Conservation (phyloP, 2,888 invertebrate species). For the Chrysolina americana region DNA sequence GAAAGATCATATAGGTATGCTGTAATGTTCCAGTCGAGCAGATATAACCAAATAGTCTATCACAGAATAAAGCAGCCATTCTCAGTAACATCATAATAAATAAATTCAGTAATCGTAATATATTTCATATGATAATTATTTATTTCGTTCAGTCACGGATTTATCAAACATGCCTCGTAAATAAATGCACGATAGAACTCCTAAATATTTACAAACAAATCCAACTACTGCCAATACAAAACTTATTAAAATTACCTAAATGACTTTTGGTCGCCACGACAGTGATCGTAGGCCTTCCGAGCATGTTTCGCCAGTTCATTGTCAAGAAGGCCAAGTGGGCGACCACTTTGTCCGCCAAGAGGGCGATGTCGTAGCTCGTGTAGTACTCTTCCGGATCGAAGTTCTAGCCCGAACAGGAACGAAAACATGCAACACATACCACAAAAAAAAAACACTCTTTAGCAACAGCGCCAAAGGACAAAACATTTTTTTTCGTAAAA, state of each 20-base stretch:
- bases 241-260: slow-evolving; percentile 77
- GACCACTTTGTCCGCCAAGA: slow-evolving; percentile 94
- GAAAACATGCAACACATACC: slow-evolving; percentile 44
- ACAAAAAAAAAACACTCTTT: slow-evolving; percentile 22
- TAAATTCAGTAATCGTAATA: no score
- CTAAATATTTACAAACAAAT: no score
- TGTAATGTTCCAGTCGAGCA: no score
- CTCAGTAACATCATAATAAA: no score
- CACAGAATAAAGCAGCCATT: no score
- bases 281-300: slow-evolving; percentile 95
- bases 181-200: no score
- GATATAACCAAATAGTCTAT: no score
- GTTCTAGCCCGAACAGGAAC: slow-evolving; percentile 74
- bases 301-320: slow-evolving; percentile 97
- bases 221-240: neutral
- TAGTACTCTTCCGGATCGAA: slow-evolving; percentile 96
- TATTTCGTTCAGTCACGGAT: no score
- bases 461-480: neutral
- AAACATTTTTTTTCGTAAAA: neutral
- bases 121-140: no score
- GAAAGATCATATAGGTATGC: no score
- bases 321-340: slow-evolving; percentile 95
- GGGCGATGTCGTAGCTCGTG: slow-evolving; percentile 95
- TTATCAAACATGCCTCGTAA: no score
- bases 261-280: slow-evolving; percentile 88